Evolutionary conservation across 2,888 invertebrate genomes (phyloP).

Genomic region (Opisthograptis luteolata): DNA sequence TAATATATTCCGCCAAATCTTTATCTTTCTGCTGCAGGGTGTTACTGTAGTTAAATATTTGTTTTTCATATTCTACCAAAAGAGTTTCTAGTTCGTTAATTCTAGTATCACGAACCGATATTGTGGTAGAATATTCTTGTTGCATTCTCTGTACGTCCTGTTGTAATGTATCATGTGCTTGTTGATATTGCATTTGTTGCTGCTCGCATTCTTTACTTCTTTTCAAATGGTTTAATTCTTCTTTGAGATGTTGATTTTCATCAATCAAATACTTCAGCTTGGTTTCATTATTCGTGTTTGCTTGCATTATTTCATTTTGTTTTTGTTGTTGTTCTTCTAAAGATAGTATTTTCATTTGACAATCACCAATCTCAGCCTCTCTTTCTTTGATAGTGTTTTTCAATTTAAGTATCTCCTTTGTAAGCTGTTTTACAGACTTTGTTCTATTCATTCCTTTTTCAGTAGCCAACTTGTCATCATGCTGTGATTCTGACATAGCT

Average conservation of each 20-base stretch:
- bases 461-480: conserved; percentile 65
- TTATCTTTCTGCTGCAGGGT: conserved; percentile 76
- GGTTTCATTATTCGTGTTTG: conserved; percentile 62
- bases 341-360: conserved; percentile 80
- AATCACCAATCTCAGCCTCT: conserved; percentile 79
- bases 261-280: conserved; percentile 69
- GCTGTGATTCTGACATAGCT: conserved; percentile 55
- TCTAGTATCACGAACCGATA: conserved; percentile 69
- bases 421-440: conserved; percentile 77
- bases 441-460: conserved; percentile 69
- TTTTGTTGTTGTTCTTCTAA: conserved; percentile 78
- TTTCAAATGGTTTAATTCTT: conserved; percentile 60
- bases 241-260: conserved; percentile 70
- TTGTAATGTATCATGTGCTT: conserved; percentile 59
- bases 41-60: conserved; percentile 72
- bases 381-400: conserved; percentile 80
- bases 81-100: conserved; percentile 79
- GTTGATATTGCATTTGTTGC: conserved; percentile 53
- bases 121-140: conserved; percentile 64
- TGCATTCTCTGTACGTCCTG: conserved; percentile 66
- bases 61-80: conserved; percentile 77
- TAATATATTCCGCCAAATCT: conserved; percentile 76
- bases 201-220: conserved; percentile 59
- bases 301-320: conserved; percentile 65
- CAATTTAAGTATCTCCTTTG: conserved; percentile 79